These are phyloP conservation scores for Calameuta filiformis DNA, from an alignment of 2,888 invertebrate genomes.

Conservation along the genomic window DNA sequence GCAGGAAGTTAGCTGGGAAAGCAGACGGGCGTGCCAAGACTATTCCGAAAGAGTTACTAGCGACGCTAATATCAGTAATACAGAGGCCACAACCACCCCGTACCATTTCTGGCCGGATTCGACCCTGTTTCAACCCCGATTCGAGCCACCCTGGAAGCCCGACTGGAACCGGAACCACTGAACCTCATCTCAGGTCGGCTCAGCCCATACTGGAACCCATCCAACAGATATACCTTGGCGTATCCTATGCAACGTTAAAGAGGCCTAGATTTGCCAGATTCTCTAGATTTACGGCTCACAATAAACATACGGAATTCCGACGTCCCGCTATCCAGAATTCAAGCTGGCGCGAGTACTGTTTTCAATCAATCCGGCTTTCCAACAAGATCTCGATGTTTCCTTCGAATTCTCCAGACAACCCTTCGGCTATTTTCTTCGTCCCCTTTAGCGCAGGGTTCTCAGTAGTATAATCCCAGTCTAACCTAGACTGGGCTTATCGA, in stretches of 20 bases:
- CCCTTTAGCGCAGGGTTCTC: neutral
- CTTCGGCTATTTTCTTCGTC: neutral
- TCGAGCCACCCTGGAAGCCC: neutral
- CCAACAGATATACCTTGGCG: slow-evolving; percentile 46
- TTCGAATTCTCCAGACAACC: neutral
- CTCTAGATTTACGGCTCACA: slow-evolving; percentile 31
- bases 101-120: slow-evolving; percentile 28
- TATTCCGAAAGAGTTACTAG: slow-evolving; percentile 56
- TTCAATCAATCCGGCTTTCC: slow-evolving; percentile 3
- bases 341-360: neutral
- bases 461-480: neutral
- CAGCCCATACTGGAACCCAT: slow-evolving; percentile 45
- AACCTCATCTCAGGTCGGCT: neutral
- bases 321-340: neutral
- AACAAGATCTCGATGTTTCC: neutral
- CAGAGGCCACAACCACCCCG: slow-evolving; percentile 40
- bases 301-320: slow-evolving; percentile 25
- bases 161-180: neutral
- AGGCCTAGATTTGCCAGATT: slow-evolving; percentile 37
- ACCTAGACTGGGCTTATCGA: neutral
- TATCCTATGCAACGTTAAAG: slow-evolving; percentile 39
- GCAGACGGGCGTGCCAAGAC: slow-evolving; percentile 52
- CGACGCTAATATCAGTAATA: slow-evolving; percentile 60
- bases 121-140: neutral
- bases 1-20: slow-evolving; percentile 23